phyloP scores from a whole-genome alignment of 2,888 invertebrate species.

The Dicranocentrus wangi region DNA sequence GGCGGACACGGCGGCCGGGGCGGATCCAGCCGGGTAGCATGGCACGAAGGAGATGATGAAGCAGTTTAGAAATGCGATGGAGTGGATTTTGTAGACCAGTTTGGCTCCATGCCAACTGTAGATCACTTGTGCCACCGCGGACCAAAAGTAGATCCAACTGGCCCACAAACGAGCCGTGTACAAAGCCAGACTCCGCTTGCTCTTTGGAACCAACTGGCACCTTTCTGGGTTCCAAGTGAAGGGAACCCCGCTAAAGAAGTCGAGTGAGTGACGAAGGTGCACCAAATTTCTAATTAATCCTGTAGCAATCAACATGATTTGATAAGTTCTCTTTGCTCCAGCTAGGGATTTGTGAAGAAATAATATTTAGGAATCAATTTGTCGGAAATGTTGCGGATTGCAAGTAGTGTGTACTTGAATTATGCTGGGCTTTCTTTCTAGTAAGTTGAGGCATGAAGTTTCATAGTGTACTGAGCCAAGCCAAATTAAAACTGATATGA shows the following conservation, averaged over 20 bases:
- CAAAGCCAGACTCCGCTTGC: background rate
- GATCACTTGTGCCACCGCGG: background rate
- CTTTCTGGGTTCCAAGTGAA: background rate
- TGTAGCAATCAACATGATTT: too few species aligned
- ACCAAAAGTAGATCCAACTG: background rate
- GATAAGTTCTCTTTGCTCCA: too few species aligned
- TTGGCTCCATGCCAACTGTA: background rate
- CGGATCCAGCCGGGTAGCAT: background rate
- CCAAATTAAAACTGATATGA: too few species aligned
- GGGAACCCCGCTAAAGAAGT: background rate
- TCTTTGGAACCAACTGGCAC: background rate
- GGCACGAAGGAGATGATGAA: background rate
- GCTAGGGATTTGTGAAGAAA: too few species aligned
- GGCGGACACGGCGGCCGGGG: background rate
- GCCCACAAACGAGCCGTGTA: background rate
- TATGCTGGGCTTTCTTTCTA: too few species aligned
- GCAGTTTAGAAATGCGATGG: background rate
- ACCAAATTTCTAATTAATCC: too few species aligned
- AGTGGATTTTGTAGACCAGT: background rate
- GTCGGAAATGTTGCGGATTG: too few species aligned
- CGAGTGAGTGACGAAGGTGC: too few species aligned
- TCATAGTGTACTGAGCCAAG: too few species aligned
- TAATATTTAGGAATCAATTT: too few species aligned
- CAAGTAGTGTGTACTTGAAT: too few species aligned
- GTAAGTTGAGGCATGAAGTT: too few species aligned